Percentiles rank a stretch among this genome's conserved stretches.
Conservation (phyloP, 2,797 vertebrate genomes). For the Semotilus atromaculatus region DNA sequence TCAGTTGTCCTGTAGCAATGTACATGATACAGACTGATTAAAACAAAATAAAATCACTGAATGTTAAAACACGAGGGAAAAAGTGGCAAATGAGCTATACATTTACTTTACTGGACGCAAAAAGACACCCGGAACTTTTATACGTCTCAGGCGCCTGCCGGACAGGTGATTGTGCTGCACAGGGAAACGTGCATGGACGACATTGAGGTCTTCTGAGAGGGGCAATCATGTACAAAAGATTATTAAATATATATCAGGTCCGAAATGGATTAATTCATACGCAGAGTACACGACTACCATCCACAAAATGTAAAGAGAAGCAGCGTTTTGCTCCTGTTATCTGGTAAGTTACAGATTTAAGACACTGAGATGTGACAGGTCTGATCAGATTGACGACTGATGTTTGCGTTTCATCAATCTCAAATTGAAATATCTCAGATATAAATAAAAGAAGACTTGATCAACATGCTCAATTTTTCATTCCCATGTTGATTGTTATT, state of each 20-base stretch:
- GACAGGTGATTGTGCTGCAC: conserved; percentile 25
- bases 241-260: conserved; percentile 46
- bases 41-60: neutral
- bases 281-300: conserved; percentile 22
- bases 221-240: conserved; percentile 69
- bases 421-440: neutral
- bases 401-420: neutral
- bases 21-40: neutral
- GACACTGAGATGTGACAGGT: neutral
- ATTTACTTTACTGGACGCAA: neutral
- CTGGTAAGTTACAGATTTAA: conserved; percentile 62
- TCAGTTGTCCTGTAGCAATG: neutral
- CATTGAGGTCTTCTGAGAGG: conserved; percentile 48
- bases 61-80: neutral
- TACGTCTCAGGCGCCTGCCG: neutral
- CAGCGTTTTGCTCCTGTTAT: conserved; percentile 27
- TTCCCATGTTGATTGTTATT: neutral
- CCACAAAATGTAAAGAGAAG: conserved; percentile 55
- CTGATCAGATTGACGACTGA: neutral
- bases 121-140: conserved; percentile 45
- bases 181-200: conserved; percentile 67
- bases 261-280: conserved; percentile 53
- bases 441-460: neutral
- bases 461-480: neutral
- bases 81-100: neutral